Conservation (phyloP, 1,140 invertebrate species). For the Homarus americanus region DNA sequence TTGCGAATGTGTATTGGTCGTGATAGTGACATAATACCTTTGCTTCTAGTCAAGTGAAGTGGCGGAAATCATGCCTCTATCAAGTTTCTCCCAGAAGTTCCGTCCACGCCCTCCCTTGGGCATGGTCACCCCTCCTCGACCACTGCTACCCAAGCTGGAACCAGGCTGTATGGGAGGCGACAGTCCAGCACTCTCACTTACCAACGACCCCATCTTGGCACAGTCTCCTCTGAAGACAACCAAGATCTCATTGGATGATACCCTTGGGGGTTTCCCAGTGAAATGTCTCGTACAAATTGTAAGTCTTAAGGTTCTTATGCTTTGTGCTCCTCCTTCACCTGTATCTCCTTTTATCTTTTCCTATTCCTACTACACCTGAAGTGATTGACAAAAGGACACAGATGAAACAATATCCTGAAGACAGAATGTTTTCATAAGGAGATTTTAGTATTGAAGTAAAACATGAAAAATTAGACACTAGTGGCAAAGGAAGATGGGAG, state of each 20-base stretch:
- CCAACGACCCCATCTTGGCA: conserved; percentile 79
- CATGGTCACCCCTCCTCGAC: conserved; percentile 80
- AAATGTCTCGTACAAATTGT: conserved; percentile 92
- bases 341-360: conserved; percentile 10
- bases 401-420: too few relatives aligned
- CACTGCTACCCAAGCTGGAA: conserved; percentile 77
- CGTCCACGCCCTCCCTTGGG: conserved; percentile 84
- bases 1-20: too few relatives aligned
- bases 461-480: too few relatives aligned
- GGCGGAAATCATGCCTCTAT: conserved; percentile 92
- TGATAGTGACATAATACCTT: too few relatives aligned
- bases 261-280: conserved; percentile 89
- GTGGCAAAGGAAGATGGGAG: too few relatives aligned
- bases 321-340: neutral
- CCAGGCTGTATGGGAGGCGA: conserved; percentile 53
- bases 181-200: conserved; percentile 75
- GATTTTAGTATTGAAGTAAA: too few relatives aligned
- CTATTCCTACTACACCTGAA: too few relatives aligned
- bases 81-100: conserved; percentile 90
- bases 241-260: conserved; percentile 79
- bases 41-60: conserved; percentile 87
- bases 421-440: too few relatives aligned
- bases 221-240: conserved; percentile 78
- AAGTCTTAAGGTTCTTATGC: conserved; percentile 75
- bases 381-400: too few relatives aligned